Base-by-base conservation (phyloP, 2,888 invertebrate species). In the Ditula angustiorana region DNA sequence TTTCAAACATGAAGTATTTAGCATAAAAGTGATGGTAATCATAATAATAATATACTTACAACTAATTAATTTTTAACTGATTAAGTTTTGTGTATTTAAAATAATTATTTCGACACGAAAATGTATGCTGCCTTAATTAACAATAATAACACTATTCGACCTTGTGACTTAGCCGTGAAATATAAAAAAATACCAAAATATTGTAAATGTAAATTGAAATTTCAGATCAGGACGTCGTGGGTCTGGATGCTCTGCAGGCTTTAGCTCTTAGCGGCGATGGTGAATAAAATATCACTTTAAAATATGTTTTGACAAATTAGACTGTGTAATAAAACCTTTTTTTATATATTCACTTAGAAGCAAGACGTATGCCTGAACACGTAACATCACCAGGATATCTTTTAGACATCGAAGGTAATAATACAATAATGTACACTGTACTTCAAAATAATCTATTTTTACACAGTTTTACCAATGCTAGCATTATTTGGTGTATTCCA, bases 161-260 rank as follows among this genome's bases (percentile, higher is more conserved):
- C n/a, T n/a, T n/a, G n/a, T n/a, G n/a, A n/a, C n/a, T n/a, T n/a
- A n/a, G n/a, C n/a, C n/a, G n/a, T n/a, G n/a, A n/a, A n/a, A n/a
- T n/a, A n/a, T n/a, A n/a, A n/a, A n/a, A n/a, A n/a, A n/a, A n/a
- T n/a, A n/a, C n/a, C n/a, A n/a, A n/a, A n/a, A n/a, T n/a, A n/a
- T n/a, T n/a, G n/a, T n/a, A n/a, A n/a, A n/a, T n/a, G n/a, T n/a
- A 30, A 23, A 28, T 60, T 53, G 50, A 50, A 26, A 56, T 76
- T 82, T 64, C 68, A 89, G 89, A 77, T 10, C 52, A 64, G 1
- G 90, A 88, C 65, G 77, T 90, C 57, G 13, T 72, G 28, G 83
- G 84, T 10, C 73, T 90, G 41, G 87, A 90, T 61, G 86, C 85
- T 7, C 73, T 90, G 47, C 88, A 89, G 79, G 86, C 87, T 1